These are phyloP conservation scores for Enteromius unitaeniatus DNA, from an alignment of 2,797 vertebrate genomes.

Conservation along the genomic window DNA sequence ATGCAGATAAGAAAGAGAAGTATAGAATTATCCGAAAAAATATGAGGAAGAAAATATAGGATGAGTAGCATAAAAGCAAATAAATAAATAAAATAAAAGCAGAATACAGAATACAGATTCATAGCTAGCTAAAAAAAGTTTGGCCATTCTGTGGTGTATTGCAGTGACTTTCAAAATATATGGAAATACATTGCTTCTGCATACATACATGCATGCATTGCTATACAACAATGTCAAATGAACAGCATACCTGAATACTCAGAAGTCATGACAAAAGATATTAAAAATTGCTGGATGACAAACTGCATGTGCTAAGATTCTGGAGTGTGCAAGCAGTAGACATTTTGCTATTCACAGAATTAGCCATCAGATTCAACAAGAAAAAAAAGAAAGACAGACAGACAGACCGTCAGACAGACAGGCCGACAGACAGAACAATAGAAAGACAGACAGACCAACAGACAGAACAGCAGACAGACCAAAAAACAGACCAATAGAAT, in stretches of 20 bases:
- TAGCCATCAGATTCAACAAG: neutral
- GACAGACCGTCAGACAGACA: no score
- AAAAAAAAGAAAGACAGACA: no score
- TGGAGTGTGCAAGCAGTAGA: neutral
- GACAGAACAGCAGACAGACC: no score
- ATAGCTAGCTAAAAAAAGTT: neutral
- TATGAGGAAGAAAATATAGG: no score
- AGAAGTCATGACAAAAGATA: neutral
- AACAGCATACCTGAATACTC: neutral
- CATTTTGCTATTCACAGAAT: neutral
- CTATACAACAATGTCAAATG: neutral
- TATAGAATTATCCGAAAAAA: neutral
- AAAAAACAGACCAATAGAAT: no score
- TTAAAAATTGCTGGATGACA: neutral
- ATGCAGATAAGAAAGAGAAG: neutral
- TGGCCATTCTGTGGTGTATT: neutral
- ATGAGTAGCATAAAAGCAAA: neutral
- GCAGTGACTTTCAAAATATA: neutral
- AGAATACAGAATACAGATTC: neutral
- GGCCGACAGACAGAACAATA: no score
- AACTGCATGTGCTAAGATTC: neutral
- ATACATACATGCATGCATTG: neutral
- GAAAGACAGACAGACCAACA: no score
- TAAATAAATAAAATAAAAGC: neutral
- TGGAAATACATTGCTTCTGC: neutral